A percentile compares a stretch with the other conserved stretches of the same genome.
Evolutionary conservation across 2,888 invertebrate species (phyloP).

Genomic region (Coelopa pilipes): DNA sequence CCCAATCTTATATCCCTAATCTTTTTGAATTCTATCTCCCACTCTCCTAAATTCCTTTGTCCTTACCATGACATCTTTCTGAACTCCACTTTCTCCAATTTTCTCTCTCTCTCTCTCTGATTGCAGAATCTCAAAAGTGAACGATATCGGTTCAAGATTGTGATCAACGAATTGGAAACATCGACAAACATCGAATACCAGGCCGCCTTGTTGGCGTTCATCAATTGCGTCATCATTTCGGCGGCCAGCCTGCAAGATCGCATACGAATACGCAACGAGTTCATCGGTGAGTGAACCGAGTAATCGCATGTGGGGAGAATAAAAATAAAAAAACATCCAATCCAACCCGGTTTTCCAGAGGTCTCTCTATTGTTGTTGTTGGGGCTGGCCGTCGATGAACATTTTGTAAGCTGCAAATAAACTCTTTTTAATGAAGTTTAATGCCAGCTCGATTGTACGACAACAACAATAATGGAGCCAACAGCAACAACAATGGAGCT

Average conservation of each 20-base stretch:
- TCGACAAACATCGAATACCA: slow-evolving; percentile 85
- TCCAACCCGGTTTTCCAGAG: neutral
- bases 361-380: neutral
- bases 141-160: slow-evolving; percentile 88
- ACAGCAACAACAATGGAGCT: neutral
- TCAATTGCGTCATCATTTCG: slow-evolving; percentile 95
- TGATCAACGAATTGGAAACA: slow-evolving; percentile 87
- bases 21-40: neutral
- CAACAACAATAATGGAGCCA: neutral
- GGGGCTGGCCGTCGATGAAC: neutral
- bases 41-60: neutral
- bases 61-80: neutral
- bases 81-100: too few relatives aligned
- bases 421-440: slow-evolving; percentile 18
- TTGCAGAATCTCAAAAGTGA: slow-evolving; percentile 84
- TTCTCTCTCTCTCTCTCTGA: slow-evolving; percentile 44
- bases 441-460: neutral
- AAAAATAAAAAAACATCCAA: neutral
- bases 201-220: slow-evolving; percentile 90
- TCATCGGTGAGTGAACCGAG: slow-evolving; percentile 80
- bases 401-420: slow-evolving; percentile 11
- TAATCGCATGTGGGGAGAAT: neutral
- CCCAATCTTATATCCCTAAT: neutral
- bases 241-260: slow-evolving; percentile 88
- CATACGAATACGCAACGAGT: slow-evolving; percentile 90